These are phyloP conservation scores for Nettapus auritus DNA, from an alignment of 2,113 vertebrate species.

Conservation along the genomic window DNA sequence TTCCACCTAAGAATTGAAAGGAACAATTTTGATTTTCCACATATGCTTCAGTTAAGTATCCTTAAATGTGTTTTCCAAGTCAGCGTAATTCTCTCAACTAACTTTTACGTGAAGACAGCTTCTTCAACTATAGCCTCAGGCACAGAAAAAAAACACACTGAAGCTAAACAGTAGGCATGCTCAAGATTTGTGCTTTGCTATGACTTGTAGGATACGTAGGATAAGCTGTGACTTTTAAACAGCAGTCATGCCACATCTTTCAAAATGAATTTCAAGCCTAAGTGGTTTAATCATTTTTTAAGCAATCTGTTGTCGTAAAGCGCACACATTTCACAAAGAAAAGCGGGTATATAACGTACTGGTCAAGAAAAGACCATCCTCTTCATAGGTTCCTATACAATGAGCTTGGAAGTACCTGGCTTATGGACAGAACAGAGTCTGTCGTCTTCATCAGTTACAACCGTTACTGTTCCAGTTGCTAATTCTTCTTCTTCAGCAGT, in stretches of 20 bases:
- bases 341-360: neutral
- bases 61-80: neutral
- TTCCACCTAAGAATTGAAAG: constrained; percentile 83
- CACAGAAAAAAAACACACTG: neutral
- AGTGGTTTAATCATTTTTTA: neutral
- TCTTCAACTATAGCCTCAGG: neutral
- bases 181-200: neutral
- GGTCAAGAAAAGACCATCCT: neutral
- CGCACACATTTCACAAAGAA: neutral
- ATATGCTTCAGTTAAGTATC: neutral
- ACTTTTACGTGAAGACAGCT: neutral
- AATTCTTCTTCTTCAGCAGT: constrained; percentile 92
- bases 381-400: neutral
- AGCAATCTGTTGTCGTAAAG: neutral
- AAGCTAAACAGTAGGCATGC: neutral
- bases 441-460: constrained; percentile 90
- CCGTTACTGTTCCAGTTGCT: constrained; percentile 84
- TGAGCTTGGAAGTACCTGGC: constrained; percentile 82
- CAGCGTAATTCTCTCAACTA: neutral
- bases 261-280: neutral
- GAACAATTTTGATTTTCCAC: neutral
- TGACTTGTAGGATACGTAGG: too few relatives aligned
- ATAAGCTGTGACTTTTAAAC: neutral
- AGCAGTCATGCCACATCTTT: neutral
- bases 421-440: constrained; percentile 90